phyloP scores from a whole-genome alignment of 2,113 vertebrate species.

The Polyodon spathula region DNA sequence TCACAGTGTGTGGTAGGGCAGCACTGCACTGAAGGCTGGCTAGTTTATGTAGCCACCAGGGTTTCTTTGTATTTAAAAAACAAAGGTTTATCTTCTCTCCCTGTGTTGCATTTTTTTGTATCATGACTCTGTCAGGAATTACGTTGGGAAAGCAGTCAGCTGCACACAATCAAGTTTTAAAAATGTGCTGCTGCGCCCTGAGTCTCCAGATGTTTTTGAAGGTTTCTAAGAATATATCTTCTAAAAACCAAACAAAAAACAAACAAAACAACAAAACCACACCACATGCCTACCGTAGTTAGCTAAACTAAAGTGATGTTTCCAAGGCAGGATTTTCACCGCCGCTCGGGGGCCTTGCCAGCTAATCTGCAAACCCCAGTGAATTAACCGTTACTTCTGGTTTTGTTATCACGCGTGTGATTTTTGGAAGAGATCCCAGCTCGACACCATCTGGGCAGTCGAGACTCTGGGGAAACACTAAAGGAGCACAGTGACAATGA shows the following conservation, averaged over 20 bases:
- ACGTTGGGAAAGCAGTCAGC: background rate
- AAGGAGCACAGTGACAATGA: constrained; percentile 27
- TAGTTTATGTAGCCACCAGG: too few species aligned
- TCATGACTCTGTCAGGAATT: background rate
- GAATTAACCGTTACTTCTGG: constrained; percentile 5
- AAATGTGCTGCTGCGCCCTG: background rate
- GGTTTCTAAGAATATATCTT: constrained; percentile 9
- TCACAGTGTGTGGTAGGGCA: too few species aligned
- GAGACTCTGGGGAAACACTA: constrained; percentile 25
- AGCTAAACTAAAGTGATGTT: background rate
- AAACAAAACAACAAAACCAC: too few species aligned
- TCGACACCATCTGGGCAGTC: constrained; percentile 43
- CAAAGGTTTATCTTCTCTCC: too few species aligned
- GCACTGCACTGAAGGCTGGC: too few species aligned
- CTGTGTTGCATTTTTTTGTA: background rate
- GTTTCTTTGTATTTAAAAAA: too few species aligned
- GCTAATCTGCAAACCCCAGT: constrained; percentile 12
- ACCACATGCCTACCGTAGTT: background rate
- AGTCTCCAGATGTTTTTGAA: constrained; percentile 12
- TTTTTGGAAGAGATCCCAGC: constrained; percentile 32
- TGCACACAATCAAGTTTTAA: constrained; percentile 11
- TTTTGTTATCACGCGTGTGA: constrained; percentile 22
- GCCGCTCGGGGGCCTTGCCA: background rate
- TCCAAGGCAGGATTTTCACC: constrained; percentile 5
- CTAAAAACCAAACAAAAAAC: too few species aligned